phyloP scores from a whole-genome alignment of 2,888 invertebrate species.

The Dorcus parallelipipedus region DNA sequence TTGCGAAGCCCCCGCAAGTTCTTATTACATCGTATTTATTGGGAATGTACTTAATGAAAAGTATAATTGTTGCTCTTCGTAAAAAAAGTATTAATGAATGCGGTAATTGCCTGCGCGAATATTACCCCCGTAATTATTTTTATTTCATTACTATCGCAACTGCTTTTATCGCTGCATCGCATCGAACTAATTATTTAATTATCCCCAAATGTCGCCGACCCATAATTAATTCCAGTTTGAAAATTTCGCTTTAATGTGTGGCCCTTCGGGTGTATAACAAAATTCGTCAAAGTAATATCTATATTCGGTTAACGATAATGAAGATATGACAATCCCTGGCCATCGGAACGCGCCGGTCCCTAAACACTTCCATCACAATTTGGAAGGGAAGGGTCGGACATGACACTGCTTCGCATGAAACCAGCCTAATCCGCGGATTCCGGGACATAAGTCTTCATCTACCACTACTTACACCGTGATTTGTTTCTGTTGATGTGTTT shows the following conservation, averaged over 20 bases:
- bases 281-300: too few relatives aligned
- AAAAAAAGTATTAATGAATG: slow-evolving; percentile 8
- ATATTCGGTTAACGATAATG: too few relatives aligned
- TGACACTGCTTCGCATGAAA: not conserved
- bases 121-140: too few relatives aligned
- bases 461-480: slow-evolving; percentile 42
- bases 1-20: slow-evolving; percentile 23
- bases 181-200: too few relatives aligned
- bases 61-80: slow-evolving; percentile 24
- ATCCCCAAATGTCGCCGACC: too few relatives aligned
- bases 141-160: too few relatives aligned
- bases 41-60: slow-evolving; percentile 32
- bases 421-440: slow-evolving; percentile 35
- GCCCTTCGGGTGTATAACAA: too few relatives aligned
- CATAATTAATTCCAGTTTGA: too few relatives aligned
- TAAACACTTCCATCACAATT: not conserved
- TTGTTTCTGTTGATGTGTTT: slow-evolving; percentile 38
- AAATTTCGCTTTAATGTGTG: too few relatives aligned
- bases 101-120: too few relatives aligned
- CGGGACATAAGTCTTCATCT: slow-evolving; percentile 46
- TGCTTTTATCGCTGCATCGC: too few relatives aligned
- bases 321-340: too few relatives aligned
- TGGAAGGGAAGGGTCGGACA: not conserved
- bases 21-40: slow-evolving; percentile 34
- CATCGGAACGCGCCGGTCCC: not conserved